Conservation (phyloP, 1,140 invertebrate species). For the Drosophila mauritiana region DNA sequence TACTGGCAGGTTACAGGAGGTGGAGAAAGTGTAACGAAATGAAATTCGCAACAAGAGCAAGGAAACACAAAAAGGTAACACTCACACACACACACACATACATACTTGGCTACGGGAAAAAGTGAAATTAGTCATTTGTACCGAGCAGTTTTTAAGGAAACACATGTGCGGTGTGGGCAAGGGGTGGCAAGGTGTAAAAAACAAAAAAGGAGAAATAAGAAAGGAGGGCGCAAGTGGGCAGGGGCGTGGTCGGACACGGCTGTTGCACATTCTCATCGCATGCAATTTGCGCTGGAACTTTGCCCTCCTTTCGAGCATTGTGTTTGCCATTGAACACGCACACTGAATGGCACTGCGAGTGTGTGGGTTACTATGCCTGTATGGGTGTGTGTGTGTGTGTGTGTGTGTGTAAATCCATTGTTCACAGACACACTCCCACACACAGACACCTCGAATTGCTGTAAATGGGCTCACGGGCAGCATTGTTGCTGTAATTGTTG, state of each 20-base stretch:
- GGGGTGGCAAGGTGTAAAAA: conserved; percentile 2
- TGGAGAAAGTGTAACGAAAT: conserved; percentile 51
- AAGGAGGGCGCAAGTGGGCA: conserved; percentile 3
- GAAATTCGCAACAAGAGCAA: conserved; percentile 50
- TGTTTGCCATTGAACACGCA: conserved; percentile 79
- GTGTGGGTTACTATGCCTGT: conserved; percentile 1
- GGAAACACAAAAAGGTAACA: conserved; percentile 28
- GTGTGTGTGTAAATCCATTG: conserved; percentile 21
- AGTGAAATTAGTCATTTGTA: conserved; percentile 77
- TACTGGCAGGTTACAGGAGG: conserved; percentile 21
- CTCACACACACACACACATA: conserved; percentile 14
- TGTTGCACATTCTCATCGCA: conserved; percentile 77
- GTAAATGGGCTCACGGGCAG: conserved; percentile 56
- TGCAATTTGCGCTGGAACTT: conserved; percentile 63
- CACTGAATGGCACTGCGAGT: conserved; percentile 43
- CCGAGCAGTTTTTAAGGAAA: conserved; percentile 30
- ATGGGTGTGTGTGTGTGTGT: conserved; percentile 3
- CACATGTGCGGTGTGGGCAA: background rate
- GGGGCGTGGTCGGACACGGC: conserved; percentile 48
- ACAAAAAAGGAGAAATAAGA: background rate
- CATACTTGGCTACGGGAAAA: conserved; percentile 33
- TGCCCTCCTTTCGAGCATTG: conserved; percentile 54
- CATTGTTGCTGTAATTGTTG: conserved; percentile 80
- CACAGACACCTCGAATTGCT: conserved; percentile 53
- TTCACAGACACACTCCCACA: conserved; percentile 46